A percentile compares a stretch with the other conserved stretches of the same genome.
Conservation (phyloP, 64 coral and sea anemone genomes). For the Hydrozoanthus tunicans region DNA sequence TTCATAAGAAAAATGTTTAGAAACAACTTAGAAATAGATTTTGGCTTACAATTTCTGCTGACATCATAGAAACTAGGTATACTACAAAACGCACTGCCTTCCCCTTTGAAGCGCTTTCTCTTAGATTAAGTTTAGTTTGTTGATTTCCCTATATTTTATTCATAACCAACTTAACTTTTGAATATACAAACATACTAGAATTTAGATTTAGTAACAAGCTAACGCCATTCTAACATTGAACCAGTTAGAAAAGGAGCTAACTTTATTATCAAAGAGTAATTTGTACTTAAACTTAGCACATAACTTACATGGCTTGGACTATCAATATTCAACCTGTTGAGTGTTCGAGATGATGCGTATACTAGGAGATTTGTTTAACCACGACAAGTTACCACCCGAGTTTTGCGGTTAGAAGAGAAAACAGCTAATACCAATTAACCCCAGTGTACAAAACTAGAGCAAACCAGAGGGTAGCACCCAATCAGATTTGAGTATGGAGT, state of each 20-base stretch:
- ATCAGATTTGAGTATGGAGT: conserved; percentile 32
- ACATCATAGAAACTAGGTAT: neutral
- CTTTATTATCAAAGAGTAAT: neutral
- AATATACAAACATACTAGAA: neutral
- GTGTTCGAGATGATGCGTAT: neutral
- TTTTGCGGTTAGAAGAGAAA: conserved; percentile 11
- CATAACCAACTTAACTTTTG: neutral
- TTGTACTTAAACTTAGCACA: neutral
- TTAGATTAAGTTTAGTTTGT: neutral
- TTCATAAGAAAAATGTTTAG: neutral
- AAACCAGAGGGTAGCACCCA: conserved; percentile 13
- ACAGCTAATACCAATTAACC: conserved; percentile 16
- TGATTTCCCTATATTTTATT: conserved; percentile 5
- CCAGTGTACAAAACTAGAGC: neutral
- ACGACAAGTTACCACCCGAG: neutral
- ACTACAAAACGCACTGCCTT: neutral
- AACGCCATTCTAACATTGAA: too few species aligned
- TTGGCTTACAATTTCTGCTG: neutral
- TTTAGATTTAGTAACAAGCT: neutral
- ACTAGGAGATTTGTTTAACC: neutral
- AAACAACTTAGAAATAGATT: neutral
- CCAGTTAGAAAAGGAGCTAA: neutral
- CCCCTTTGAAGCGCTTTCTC: neutral
- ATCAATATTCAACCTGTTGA: conserved; percentile 46
- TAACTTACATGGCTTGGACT: neutral